Evolutionary conservation across 30 jellyfish, hydroid and myxozoan genomes (phyloP).

Genomic region (Cassiopea andromeda): DNA sequence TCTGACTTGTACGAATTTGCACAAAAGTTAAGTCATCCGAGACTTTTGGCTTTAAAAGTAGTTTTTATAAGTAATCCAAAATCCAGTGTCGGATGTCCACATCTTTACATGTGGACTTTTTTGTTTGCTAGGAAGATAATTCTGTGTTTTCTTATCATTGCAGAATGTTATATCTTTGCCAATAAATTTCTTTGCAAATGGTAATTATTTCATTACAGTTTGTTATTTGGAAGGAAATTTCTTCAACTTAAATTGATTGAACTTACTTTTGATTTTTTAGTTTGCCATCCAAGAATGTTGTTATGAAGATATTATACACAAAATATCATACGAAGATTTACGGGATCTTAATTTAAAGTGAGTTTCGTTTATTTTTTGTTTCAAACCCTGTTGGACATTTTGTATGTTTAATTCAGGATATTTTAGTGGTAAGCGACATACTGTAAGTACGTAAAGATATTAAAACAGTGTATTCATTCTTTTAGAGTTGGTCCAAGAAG

Average conservation of each 20-base stretch:
- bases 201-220: background rate
- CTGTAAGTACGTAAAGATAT: background rate
- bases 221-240: background rate
- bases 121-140: too few relatives aligned
- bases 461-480: background rate
- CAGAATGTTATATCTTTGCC: too few relatives aligned
- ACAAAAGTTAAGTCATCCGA: too few relatives aligned
- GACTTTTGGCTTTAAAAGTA: too few relatives aligned
- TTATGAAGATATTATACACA: slow-evolving; percentile 69
- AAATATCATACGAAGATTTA: slow-evolving; percentile 79
- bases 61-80: too few relatives aligned
- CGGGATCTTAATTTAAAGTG: slow-evolving; percentile 81
- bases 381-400: background rate
- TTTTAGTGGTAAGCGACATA: background rate
- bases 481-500: slow-evolving; percentile 95
- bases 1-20: too few relatives aligned
- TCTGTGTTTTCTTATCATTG: too few relatives aligned
- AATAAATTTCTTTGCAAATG: too few relatives aligned
- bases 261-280: slow-evolving; percentile 23
- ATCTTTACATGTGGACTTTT: too few relatives aligned
- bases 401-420: background rate
- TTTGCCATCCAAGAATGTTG: slow-evolving; percentile 81
- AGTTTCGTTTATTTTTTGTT: background rate
- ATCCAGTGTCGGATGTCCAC: too few relatives aligned
- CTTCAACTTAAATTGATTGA: background rate